Conservation (phyloP, 2,113 vertebrate species). For the Malurus alboscapulatus region DNA sequence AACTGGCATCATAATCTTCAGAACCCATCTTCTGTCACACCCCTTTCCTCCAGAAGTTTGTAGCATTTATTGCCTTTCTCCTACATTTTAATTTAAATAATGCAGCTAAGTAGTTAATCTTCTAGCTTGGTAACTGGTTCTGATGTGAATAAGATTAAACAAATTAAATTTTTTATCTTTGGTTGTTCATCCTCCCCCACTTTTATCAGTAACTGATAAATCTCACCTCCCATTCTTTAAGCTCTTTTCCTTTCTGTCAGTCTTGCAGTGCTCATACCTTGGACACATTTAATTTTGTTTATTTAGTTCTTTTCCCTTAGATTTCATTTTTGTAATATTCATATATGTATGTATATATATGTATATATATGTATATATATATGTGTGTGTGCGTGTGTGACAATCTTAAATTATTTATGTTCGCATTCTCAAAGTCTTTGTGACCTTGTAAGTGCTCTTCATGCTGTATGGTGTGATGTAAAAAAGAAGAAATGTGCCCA, state of each 20-base stretch:
- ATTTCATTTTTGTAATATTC: neutral
- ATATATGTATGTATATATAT: neutral
- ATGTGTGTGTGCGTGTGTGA: neutral
- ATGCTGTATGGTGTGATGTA: accelerated
- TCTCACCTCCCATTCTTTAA: neutral
- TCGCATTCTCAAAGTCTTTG: neutral
- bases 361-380: neutral
- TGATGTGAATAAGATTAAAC: neutral
- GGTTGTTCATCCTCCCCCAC: neutral
- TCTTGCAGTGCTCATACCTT: neutral
- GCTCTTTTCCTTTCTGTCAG: neutral
- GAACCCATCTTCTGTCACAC: neutral
- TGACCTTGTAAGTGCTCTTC: neutral
- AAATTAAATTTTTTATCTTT: neutral
- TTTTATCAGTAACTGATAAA: neutral
- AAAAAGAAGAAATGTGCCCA: neutral
- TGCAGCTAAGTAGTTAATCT: neutral
- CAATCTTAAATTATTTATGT: neutral
- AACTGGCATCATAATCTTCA: neutral
- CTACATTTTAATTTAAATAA: neutral
- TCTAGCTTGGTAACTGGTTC: neutral
- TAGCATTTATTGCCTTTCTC: neutral
- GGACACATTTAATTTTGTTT: neutral
- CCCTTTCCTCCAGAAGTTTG: neutral
- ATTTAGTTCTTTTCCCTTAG: neutral